A percentile compares a stretch with the other conserved stretches of the same genome.
These are phyloP conservation scores for Syngnathus acus DNA, from an alignment of 2,797 vertebrate species.

Conservation along the genomic window DNA sequence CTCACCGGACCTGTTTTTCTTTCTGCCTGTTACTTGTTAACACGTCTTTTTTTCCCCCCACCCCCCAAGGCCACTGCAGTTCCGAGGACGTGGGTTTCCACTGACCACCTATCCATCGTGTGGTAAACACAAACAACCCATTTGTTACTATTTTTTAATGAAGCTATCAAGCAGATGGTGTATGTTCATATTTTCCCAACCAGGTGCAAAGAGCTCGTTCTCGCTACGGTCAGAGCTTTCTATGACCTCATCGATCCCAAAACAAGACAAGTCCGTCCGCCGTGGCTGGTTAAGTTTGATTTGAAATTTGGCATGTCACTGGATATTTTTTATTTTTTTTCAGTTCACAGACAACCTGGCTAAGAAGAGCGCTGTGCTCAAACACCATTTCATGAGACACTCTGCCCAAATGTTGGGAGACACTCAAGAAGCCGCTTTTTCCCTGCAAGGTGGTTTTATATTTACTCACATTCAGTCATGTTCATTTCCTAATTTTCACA, in stretches of 20 bases:
- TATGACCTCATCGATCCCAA: conserved; percentile 90
- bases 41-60: neutral
- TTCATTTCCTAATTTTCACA: neutral
- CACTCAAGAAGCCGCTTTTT: conserved; percentile 56
- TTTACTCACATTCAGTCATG: neutral
- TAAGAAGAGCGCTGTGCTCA: conserved; percentile 77
- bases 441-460: conserved; percentile 64
- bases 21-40: neutral
- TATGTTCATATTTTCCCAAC: neutral
- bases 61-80: conserved; percentile 81
- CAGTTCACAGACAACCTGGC: conserved; percentile 82
- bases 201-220: conserved; percentile 96
- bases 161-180: neutral
- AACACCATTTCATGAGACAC: conserved; percentile 89
- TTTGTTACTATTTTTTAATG: neutral
- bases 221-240: conserved; percentile 85
- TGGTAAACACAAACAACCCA: conserved; percentile 75
- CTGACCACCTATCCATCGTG: conserved; percentile 95
- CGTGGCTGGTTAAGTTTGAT: neutral
- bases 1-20: neutral
- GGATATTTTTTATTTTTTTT: neutral
- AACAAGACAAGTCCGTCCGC: conserved; percentile 79
- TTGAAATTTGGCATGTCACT: neutral
- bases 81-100: conserved; percentile 92
- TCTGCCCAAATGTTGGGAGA: conserved; percentile 78